These are phyloP conservation scores for Notospermus geniculatus DNA, from an alignment of 1,140 invertebrate genomes.

Conservation along the genomic window DNA sequence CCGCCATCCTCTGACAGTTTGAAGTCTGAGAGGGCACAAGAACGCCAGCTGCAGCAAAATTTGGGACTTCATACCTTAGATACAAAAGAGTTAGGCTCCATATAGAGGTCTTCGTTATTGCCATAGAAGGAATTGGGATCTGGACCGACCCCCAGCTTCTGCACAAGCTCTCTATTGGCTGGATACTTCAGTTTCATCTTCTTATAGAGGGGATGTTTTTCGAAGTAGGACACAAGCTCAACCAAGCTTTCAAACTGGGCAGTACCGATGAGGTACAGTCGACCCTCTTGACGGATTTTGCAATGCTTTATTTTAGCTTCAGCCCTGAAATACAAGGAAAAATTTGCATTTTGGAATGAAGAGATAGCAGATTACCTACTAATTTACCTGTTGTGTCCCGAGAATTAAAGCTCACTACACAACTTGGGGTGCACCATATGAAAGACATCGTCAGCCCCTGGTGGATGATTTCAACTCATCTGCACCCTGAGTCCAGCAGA, in stretches of 20 bases:
- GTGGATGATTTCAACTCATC: too few species aligned
- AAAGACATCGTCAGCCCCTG: too few species aligned
- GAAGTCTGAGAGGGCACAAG: too few species aligned
- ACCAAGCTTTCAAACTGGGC: conserved; percentile 92
- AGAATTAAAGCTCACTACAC: too few species aligned
- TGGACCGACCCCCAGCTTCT: conserved; percentile 59
- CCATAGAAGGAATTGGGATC: conserved; percentile 72
- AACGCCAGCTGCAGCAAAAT: too few species aligned
- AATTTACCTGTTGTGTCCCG: too few species aligned
- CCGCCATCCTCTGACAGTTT: too few species aligned
- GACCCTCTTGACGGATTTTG: conserved; percentile 84
- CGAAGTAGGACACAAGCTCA: conserved; percentile 87
- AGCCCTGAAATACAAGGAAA: conserved; percentile 62
- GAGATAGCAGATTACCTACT: too few species aligned
- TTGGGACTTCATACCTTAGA: conserved; percentile 45
- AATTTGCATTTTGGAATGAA: not conserved
- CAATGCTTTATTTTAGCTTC: conserved; percentile 95
- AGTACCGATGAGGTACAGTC: conserved; percentile 84
- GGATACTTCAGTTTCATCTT: conserved; percentile 83
- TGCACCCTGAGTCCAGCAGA: too few species aligned
- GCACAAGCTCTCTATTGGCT: conserved; percentile 77
- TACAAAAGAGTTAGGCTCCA: conserved; percentile 70
- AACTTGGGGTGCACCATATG: too few species aligned
- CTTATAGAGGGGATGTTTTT: conserved; percentile 84
- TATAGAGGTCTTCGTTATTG: conserved; percentile 72